Evolutionary conservation across 2,888 invertebrate genomes (phyloP).

Genomic region (Buathra laborator): DNA sequence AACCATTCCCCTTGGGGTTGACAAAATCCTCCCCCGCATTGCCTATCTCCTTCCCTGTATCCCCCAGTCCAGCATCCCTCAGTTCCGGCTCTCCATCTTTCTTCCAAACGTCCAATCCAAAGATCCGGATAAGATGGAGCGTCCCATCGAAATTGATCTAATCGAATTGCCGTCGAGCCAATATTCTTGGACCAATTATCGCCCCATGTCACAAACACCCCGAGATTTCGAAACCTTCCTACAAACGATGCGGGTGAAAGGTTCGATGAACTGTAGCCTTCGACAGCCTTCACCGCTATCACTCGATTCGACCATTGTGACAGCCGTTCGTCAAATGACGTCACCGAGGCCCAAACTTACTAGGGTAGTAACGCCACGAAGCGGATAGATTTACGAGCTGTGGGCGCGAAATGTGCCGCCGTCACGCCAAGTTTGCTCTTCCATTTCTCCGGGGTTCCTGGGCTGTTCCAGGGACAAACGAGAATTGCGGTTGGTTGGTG

Average conservation of each 20-base stretch:
- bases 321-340: conserved; percentile 77
- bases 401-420: conserved; percentile 63
- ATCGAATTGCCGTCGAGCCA: no score
- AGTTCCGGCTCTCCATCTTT: not conserved
- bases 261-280: not conserved
- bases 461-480: not conserved
- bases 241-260: not conserved
- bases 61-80: not conserved
- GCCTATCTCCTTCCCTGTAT: not conserved
- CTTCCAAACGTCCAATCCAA: not conserved
- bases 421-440: conserved; percentile 64
- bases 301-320: conserved; percentile 36
- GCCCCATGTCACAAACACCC: no score
- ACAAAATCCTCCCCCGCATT: not conserved
- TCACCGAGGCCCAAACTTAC: conserved; percentile 80
- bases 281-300: not conserved
- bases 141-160: not conserved
- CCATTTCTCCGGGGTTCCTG: conserved; percentile 51
- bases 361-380: conserved; percentile 80
- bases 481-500: not conserved
- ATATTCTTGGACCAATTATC: no score
- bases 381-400: conserved; percentile 79
- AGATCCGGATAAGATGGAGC: not conserved
- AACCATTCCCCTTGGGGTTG: not conserved
- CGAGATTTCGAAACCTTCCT: no score